Percentiles rank a stretch among this genome's conserved stretches.
Evolutionary conservation across 2,797 vertebrate species (phyloP).

Genomic region (Melopsittacus undulatus): DNA sequence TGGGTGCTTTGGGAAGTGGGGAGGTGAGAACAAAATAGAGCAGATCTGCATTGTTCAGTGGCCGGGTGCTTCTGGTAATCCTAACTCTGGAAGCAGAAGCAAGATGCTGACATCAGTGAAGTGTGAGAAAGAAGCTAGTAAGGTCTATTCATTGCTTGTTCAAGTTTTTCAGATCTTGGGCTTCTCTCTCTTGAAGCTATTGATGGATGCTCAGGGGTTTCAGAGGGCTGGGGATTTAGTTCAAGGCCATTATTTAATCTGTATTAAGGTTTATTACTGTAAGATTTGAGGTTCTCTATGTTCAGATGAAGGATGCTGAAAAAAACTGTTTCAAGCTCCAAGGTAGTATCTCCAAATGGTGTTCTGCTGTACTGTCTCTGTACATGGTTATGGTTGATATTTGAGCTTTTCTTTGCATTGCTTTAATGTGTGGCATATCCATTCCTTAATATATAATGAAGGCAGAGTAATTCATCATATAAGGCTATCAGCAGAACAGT

Average conservation of each 20-base stretch:
- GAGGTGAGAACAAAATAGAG: neutral
- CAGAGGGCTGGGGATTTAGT: neutral
- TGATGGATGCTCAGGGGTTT: neutral
- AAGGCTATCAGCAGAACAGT: neutral
- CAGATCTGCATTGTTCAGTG: neutral
- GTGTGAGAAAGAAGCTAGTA: neutral
- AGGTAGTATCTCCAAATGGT: neutral
- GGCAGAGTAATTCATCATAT: neutral
- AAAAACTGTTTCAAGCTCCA: neutral
- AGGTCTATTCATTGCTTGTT: neutral
- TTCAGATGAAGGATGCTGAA: neutral
- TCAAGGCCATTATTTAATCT: neutral
- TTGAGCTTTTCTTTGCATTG: neutral
- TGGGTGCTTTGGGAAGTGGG: neutral
- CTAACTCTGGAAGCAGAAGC: neutral
- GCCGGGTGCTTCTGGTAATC: neutral
- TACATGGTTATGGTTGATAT: neutral
- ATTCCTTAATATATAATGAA: neutral
- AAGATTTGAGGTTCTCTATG: neutral
- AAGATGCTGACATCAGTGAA: neutral
- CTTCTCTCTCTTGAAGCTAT: neutral
- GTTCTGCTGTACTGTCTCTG: neutral
- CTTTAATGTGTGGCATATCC: neutral
- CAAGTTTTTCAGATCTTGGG: neutral
- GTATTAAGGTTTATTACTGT: neutral